Percentiles rank a stretch among this genome's conserved stretches.
These are phyloP conservation scores for Prinia subflava DNA, from an alignment of 2,113 vertebrate species.

Conservation along the genomic window DNA sequence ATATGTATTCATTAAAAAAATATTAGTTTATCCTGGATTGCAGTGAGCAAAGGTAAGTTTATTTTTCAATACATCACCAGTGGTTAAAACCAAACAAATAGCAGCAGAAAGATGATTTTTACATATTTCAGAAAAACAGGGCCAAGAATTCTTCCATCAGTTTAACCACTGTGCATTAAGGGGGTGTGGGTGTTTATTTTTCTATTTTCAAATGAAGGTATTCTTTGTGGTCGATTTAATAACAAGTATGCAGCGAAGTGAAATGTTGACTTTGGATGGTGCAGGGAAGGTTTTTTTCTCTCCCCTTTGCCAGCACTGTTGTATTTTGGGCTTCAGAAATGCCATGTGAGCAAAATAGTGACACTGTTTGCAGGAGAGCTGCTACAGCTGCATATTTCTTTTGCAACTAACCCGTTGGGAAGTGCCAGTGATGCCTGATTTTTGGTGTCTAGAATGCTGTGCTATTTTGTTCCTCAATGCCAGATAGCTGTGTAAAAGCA, in stretches of 20 bases:
- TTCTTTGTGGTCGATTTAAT: conserved; percentile 65
- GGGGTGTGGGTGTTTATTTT: conserved; percentile 46
- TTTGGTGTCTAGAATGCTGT: neutral
- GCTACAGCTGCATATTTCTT: neutral
- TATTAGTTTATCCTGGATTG: conserved; percentile 73
- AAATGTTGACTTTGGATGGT: conserved; percentile 56
- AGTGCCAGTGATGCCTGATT: neutral
- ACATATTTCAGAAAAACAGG: conserved; percentile 27
- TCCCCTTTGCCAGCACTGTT: conserved; percentile 2
- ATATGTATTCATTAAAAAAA: conserved; percentile 49
- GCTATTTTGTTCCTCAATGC: neutral
- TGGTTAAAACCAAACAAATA: conserved; percentile 67
- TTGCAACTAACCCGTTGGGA: neutral
- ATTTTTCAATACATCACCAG: conserved; percentile 72
- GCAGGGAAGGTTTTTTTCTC: neutral
- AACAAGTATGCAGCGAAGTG: conserved; percentile 46
- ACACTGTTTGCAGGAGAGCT: conserved; percentile 18
- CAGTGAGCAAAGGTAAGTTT: conserved; percentile 66
- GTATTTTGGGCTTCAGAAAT: conserved; percentile 47
- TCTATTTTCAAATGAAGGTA: conserved; percentile 79
- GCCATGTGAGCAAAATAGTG: neutral
- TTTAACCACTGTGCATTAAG: conserved; percentile 71
- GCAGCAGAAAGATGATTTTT: conserved; percentile 43
- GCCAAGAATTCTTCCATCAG: conserved; percentile 63
- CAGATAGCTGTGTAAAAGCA: neutral